Percentiles rank a stretch among this genome's conserved stretches.
These are phyloP conservation scores for Ennomos quercinarius DNA, from an alignment of 2,888 invertebrate species.

Conservation along the genomic window DNA sequence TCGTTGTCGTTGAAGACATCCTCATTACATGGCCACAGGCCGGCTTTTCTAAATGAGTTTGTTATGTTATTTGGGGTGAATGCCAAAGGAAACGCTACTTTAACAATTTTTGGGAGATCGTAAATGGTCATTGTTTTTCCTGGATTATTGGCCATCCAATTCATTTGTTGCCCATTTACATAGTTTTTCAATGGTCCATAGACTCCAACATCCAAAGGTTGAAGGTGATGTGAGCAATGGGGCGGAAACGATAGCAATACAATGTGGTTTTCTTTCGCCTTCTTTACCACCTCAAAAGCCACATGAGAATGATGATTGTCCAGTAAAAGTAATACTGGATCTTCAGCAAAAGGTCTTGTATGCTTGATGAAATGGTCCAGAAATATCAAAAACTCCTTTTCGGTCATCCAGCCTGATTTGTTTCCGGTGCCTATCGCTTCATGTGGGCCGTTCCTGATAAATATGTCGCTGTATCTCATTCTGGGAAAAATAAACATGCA, in stretches of 20 bases:
- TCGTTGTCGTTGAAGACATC: background rate
- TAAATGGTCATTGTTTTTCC: constrained; percentile 12
- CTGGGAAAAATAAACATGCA: constrained; percentile 8
- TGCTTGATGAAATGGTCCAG: background rate
- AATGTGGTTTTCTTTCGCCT: background rate
- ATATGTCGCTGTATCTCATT: constrained; percentile 2
- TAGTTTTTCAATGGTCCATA: constrained; percentile 8
- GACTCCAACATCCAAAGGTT: constrained; percentile 34
- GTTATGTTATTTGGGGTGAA: background rate
- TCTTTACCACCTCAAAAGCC: too few species aligned
- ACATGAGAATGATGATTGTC: constrained; percentile 19
- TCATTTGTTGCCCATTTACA: background rate
- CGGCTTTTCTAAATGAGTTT: background rate
- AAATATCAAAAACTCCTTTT: constrained; percentile 8
- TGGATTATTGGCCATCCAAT: constrained; percentile 1
- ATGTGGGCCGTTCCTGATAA: constrained; percentile 4
- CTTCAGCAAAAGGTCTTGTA: constrained; percentile 6
- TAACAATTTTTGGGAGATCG: constrained; percentile 3
- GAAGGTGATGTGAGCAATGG: constrained; percentile 38
- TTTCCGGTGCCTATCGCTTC: constrained; percentile 11
- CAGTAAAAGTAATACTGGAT: constrained; percentile 7
- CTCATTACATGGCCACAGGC: background rate
- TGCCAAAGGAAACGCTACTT: background rate
- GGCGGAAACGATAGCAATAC: constrained; percentile 34
- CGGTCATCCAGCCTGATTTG: constrained; percentile 11